Evolutionary conservation across 2,888 invertebrate species (phyloP), one percentile per base, ranked within the genome.

Genomic region (Syrphus vitripennis): DNA sequence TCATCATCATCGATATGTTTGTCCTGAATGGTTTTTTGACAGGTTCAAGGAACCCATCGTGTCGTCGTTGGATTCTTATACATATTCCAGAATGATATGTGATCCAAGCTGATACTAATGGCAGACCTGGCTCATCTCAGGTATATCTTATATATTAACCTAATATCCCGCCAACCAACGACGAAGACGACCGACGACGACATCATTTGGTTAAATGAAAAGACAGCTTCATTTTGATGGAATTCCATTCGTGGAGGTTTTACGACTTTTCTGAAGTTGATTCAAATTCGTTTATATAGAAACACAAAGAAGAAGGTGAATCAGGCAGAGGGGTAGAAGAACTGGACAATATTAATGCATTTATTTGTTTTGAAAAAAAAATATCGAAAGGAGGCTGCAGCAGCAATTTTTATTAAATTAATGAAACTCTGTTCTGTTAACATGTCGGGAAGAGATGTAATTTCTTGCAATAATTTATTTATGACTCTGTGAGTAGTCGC

Each of bases 161-260:
- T 37, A 40, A 59, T 12, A 55, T 50, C n/a, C 14, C 7, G n/a
- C n/a, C n/a, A n/a, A n/a, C n/a, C n/a, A n/a, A n/a, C n/a, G 26
- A 19, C 53, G 26, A n/a, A 24, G 69, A 48, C n/a, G n/a, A n/a
- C n/a, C n/a, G n/a, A n/a, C n/a, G n/a, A n/a, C n/a, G 40, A 61
- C 72, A 19, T 34, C 70, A 55, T 55, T 55, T 55, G 12, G 31
- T 50, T 59, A 67, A 86, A 61, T 57, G 74, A 42, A 9, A 69
- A 77, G 82, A 77, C 82, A 65, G 63, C 82, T 82, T 86, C 72
- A 86, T 74, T 86, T 86, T 86, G 86, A 86, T 86, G 82, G 82
- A 86, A 86, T 78, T 82, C 82, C 74, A 81, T 82, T 82, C 69
- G 77, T 16, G 82, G 70, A 69, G 77, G 57, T 82, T 86, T 86